phyloP scores from a whole-genome alignment of 2,113 vertebrate genomes.

The Platysternon megacephalum region DNA sequence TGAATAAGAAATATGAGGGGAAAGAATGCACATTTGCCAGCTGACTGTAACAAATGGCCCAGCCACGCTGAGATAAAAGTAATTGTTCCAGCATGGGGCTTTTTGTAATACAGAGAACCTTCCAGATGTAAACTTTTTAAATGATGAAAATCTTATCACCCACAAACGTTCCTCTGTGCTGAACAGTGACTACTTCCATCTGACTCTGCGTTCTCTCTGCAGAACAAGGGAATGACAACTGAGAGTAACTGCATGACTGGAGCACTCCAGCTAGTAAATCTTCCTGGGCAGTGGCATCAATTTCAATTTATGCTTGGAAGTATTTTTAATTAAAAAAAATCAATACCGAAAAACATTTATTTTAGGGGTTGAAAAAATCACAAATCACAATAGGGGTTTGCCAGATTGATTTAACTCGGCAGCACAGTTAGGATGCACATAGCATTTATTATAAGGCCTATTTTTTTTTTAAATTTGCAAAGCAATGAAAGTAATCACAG shows the following conservation, averaged over 20 bases:
- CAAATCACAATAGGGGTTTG: slow-evolving; percentile 72
- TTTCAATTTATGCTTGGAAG: slow-evolving; percentile 73
- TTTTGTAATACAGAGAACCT: slow-evolving; percentile 67
- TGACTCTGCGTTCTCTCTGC: not conserved
- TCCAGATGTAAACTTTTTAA: slow-evolving; percentile 14
- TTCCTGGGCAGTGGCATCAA: slow-evolving; percentile 55
- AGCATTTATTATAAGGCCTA: slow-evolving; percentile 78
- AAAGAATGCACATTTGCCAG: slow-evolving; percentile 67
- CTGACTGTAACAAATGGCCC: slow-evolving; percentile 63
- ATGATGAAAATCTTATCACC: slow-evolving; percentile 3
- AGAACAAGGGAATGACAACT: not conserved
- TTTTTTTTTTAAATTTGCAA: slow-evolving; percentile 69
- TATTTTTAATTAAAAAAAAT: slow-evolving; percentile 79
- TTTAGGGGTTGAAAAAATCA: slow-evolving; percentile 71
- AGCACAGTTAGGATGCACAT: slow-evolving; percentile 59
- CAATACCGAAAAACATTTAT: slow-evolving; percentile 76
- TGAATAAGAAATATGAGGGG: slow-evolving; percentile 72
- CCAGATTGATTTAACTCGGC: slow-evolving; percentile 70
- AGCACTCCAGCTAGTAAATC: slow-evolving; percentile 49
- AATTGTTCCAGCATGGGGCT: slow-evolving; percentile 44
- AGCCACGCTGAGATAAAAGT: slow-evolving; percentile 72
- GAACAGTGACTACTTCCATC: slow-evolving; percentile 14
- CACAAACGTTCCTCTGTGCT: not conserved
- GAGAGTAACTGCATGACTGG: not conserved
- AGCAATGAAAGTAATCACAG: slow-evolving; percentile 65